Base-by-base conservation (phyloP, 2,797 vertebrate genomes). In the Sebastes vulpes region DNA sequence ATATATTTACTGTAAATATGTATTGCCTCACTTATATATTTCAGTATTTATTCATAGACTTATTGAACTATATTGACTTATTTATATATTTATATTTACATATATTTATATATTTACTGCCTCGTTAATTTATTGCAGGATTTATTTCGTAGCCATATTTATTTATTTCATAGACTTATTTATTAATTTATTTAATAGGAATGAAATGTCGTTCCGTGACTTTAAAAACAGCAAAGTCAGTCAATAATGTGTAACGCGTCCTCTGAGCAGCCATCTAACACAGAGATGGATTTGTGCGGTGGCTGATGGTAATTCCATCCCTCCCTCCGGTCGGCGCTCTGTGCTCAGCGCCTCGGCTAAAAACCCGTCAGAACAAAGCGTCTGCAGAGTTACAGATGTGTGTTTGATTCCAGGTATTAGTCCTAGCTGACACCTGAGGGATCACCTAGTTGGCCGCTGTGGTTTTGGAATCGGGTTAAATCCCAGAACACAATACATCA, bases 331-430 rank as follows among this genome's bases (percentile, higher is more conserved):
- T 72, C 50, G 0, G 14, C 2, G 14, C 28, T 53, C 50, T 21
- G 42, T 25, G 38, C 25, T 70, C 72, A 1, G 42, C 69, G 65
- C 58, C 56, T 56, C 25, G 0, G 70, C 29, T 35, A 4, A 21
- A 26, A 48, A 11, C 4, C 52, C 8, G 9, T 58, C 70, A 53
- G 48, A 65, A 71, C 75, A 58, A 80, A 82, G 66, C 16, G 50
- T 57, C 79, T 65, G 54, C 9, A 35, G 3, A 46, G 81, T 83
- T 69, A 79, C 66, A 85, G 81, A 84, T 70, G 71, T 50, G 84
- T 4, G 23, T 90, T 67, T 64, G 64, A 83, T 83, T 92, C 85
- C 85, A 91, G 92, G 81, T 91, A 79, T 92, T 91, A 89, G 82
- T 75, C 78, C 21, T 2, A 3, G 72, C 73, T 21, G 76, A 90